Evolutionary conservation across 1,140 invertebrate genomes (phyloP), one percentile per base, ranked within the genome.

Genomic region (Adelges cooleyi): DNA sequence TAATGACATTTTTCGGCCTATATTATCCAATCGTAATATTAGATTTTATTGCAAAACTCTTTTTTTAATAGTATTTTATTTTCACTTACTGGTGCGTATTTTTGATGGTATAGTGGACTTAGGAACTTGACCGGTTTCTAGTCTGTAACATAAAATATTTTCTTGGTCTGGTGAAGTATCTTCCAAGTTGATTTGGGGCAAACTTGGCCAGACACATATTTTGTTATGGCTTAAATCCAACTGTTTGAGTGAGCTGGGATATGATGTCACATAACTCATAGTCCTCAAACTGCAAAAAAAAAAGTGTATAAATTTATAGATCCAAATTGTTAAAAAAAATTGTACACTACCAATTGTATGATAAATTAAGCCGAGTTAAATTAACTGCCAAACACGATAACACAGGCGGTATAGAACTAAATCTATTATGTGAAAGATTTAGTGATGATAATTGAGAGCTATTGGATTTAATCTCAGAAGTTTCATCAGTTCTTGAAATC

Each of bases 161-260:
- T 54, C 66, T 67, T 67, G 53, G 25, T 67, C 66, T 9, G 56
- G 40, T 20, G 42, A 20, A 20, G 50, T 36, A 5, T 44, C 29
- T 42, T 67, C 66, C 29, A 67, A 22, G 38, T 67, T 67, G 42
- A 86, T 78, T 67, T 84, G 86, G 0, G 86, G 87, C 62, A 90
- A 74, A 73, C 86, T 89, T 8, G 89, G 88, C 90, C 91, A 95
- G 66, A 85, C 84, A 1, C 82, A 82, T 53, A 98, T 91, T 72
- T 88, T 85, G 76, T 98, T 98, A 73, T 95, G 87, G 9, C 89
- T 92, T 17, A 98, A 77, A 77, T 98, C 95, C 2, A 98, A 74
- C 73, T 95, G 92, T 68, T 93, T 90, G 1, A 98, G 75, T 49
- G 82, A 85, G 40, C 84, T 82, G 2, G 95, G 95, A 75, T 94